Evolutionary conservation across 2,888 invertebrate species (phyloP).

Genomic region (Alloplasta piceator): DNA sequence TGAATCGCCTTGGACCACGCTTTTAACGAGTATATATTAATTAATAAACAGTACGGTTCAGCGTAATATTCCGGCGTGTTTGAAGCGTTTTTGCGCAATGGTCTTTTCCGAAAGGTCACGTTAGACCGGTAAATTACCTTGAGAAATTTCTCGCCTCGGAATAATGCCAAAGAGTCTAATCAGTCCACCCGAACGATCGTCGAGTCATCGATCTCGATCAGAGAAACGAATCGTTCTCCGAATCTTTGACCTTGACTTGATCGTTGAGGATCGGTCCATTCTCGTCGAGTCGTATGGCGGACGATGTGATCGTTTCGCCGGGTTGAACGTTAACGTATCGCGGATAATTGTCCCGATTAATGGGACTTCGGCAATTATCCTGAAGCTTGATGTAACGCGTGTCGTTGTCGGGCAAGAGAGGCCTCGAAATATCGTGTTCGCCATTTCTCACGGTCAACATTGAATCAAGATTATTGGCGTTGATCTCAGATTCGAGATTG

Average conservation of each 20-base stretch:
- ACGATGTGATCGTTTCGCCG: slow-evolving; percentile 54
- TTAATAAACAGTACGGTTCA: too few species aligned
- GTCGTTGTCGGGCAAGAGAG: slow-evolving; percentile 47
- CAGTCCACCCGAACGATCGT: not conserved
- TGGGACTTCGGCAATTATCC: slow-evolving; percentile 13
- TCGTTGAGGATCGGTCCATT: slow-evolving; percentile 57
- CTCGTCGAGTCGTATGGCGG: slow-evolving; percentile 67
- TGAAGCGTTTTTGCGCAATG: too few species aligned
- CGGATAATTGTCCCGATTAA: slow-evolving; percentile 54
- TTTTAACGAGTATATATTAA: too few species aligned
- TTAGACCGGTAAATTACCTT: not conserved
- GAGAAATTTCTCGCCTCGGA: slow-evolving; percentile 23
- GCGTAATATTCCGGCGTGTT: too few species aligned
- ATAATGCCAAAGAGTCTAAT: not conserved
- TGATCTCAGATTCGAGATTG: slow-evolving; percentile 38
- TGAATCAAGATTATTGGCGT: slow-evolving; percentile 31
- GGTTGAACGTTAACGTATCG: slow-evolving; percentile 77
- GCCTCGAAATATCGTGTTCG: slow-evolving; percentile 53
- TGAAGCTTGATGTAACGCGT: slow-evolving; percentile 33
- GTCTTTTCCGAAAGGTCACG: not conserved
- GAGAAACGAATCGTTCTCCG: slow-evolving; percentile 70
- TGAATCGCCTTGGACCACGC: too few species aligned
- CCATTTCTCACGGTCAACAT: slow-evolving; percentile 10
- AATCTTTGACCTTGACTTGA: slow-evolving; percentile 35
- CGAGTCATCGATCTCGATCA: slow-evolving; percentile 59